A percentile compares a stretch with the other conserved stretches of the same genome.
These are phyloP conservation scores for Ophion ventricosus DNA, from an alignment of 2,888 invertebrate genomes.

Conservation along the genomic window DNA sequence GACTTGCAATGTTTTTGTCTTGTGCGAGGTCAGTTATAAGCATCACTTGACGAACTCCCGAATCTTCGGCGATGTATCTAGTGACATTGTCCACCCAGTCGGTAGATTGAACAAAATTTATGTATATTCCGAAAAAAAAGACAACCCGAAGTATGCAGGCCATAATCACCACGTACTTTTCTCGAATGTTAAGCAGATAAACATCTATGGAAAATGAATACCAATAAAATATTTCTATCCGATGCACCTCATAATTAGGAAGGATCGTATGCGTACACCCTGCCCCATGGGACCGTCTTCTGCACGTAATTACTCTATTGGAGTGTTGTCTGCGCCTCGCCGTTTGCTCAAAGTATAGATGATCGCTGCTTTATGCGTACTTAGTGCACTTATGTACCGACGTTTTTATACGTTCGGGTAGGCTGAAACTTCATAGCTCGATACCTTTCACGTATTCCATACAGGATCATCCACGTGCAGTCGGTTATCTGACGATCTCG, in stretches of 20 bases:
- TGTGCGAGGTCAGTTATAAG: constrained; percentile 8
- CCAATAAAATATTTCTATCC: neutral
- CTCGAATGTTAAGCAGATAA: too few relatives aligned
- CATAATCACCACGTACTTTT: neutral
- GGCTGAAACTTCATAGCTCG: too few relatives aligned
- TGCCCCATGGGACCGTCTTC: too few relatives aligned
- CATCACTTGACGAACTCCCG: constrained; percentile 6
- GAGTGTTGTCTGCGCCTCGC: too few relatives aligned
- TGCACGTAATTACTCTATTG: too few relatives aligned
- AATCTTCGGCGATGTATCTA: constrained; percentile 18
- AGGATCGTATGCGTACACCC: too few relatives aligned
- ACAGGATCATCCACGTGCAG: neutral
- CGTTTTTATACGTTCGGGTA: too few relatives aligned
- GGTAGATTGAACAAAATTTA: too few relatives aligned
- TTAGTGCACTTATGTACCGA: too few relatives aligned
- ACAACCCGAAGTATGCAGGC: neutral
- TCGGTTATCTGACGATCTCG: neutral
- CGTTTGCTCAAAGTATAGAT: too few relatives aligned
- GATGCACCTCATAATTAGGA: neutral
- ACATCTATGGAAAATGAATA: neutral
- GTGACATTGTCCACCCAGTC: constrained; percentile 33
- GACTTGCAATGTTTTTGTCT: constrained; percentile 10
- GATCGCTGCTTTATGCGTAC: too few relatives aligned
- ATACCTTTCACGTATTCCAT: too few relatives aligned
- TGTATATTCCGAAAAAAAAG: neutral